Percentiles rank a stretch among this genome's conserved stretches.
These are phyloP conservation scores for Podabrus alpinus DNA, from an alignment of 2,888 invertebrate genomes.

Conservation along the genomic window DNA sequence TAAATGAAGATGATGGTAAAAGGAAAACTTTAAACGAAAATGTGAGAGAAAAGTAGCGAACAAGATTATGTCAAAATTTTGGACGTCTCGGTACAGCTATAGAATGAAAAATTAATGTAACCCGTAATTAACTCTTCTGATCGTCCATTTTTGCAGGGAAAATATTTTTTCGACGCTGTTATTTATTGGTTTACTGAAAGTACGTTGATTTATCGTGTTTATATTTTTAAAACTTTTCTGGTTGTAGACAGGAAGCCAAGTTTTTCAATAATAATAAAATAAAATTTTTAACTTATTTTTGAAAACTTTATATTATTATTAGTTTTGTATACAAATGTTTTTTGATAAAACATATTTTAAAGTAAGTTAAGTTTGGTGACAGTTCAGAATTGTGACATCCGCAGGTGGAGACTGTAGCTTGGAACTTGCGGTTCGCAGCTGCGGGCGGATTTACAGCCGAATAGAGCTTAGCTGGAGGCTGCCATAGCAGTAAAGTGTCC, in stretches of 20 bases:
- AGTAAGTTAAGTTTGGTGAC: slow-evolving; percentile 25
- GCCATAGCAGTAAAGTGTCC: slow-evolving; percentile 46
- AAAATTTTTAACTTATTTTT: neutral
- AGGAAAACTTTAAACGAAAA: neutral
- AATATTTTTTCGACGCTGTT: neutral
- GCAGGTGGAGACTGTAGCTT: slow-evolving; percentile 36
- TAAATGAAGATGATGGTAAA: neutral
- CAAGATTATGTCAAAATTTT: neutral
- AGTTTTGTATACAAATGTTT: neutral
- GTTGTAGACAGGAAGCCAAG: neutral
- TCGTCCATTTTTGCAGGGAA: neutral
- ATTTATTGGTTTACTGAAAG: neutral
- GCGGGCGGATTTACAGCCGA: slow-evolving; percentile 46
- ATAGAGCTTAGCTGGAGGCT: slow-evolving; percentile 46
- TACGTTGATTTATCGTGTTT: neutral
- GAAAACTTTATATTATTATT: neutral
- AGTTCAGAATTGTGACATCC: slow-evolving; percentile 30
- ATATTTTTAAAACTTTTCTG: neutral
- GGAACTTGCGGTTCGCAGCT: slow-evolving; percentile 38
- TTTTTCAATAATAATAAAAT: slow-evolving; percentile 1
- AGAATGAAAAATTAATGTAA: neutral
- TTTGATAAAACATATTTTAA: slow-evolving; percentile 20
- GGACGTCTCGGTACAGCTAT: neutral
- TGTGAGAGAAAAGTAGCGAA: neutral
- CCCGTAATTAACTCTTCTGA: neutral